A percentile compares a stretch with the other conserved stretches of the same genome.
Conservation (phyloP, 1,140 invertebrate genomes). For the Adelges cooleyi region DNA sequence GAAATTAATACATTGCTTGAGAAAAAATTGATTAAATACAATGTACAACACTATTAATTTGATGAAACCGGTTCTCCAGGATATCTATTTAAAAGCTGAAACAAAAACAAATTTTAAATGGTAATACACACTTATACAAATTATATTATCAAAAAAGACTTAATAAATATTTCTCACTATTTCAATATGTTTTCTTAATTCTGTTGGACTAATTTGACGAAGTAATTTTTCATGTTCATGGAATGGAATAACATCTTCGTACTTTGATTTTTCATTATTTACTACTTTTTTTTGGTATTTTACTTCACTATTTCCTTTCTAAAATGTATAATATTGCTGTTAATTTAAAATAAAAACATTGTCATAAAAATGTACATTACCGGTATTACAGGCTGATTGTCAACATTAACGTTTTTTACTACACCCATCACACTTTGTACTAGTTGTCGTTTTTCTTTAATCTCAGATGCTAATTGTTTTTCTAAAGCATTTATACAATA, state of each 20-base stretch:
- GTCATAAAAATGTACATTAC: too few relatives aligned
- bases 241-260: slow-evolving; percentile 14
- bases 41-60: background rate
- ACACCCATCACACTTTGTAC: slow-evolving; percentile 21
- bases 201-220: slow-evolving; percentile 15
- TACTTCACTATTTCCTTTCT: slow-evolving; percentile 7
- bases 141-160: background rate
- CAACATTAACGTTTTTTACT: slow-evolving; percentile 8
- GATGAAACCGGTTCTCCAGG: background rate
- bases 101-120: background rate
- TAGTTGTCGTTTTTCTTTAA: slow-evolving; percentile 17
- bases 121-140: background rate
- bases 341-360: too few relatives aligned
- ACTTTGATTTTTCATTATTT: slow-evolving; percentile 8
- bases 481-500: background rate
- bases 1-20: background rate
- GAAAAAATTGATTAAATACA: background rate
- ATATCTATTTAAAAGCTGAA: slow-evolving; percentile 20
- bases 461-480: background rate
- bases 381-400: background rate
- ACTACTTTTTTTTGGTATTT: background rate
- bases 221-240: slow-evolving; percentile 18
- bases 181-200: slow-evolving; percentile 24
- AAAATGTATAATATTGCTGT: too few relatives aligned
- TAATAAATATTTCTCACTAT: background rate